Conservation (phyloP, 2,797 vertebrate species). For the Dromococcyx pavoninus region DNA sequence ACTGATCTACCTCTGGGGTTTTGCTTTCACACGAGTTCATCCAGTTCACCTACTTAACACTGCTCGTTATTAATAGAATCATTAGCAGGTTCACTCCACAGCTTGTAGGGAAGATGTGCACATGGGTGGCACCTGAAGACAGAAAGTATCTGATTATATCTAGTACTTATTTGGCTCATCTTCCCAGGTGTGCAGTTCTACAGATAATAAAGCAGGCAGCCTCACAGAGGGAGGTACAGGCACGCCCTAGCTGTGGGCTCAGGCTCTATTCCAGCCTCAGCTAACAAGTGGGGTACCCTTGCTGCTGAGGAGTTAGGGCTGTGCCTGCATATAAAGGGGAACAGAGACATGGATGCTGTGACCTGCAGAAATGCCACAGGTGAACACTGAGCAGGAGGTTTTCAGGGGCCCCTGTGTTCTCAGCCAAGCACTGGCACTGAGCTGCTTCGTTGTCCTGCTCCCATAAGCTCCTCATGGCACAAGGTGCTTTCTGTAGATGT, state of each 20-base stretch:
- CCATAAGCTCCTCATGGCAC: accelerated
- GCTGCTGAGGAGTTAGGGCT: background rate
- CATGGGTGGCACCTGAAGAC: slow-evolving; percentile 70
- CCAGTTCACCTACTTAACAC: slow-evolving; percentile 64
- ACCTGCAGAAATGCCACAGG: background rate
- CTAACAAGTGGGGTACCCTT: background rate
- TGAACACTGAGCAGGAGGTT: background rate
- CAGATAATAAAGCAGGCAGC: slow-evolving; percentile 47
- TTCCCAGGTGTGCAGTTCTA: slow-evolving; percentile 51
- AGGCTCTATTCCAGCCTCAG: background rate
- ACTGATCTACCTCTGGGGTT: slow-evolving; percentile 47
- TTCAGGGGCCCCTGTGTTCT: background rate
- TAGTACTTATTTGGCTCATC: slow-evolving; percentile 41
- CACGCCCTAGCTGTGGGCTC: slow-evolving; percentile 50
- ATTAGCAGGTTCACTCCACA: slow-evolving; percentile 67
- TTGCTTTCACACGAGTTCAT: slow-evolving; percentile 66
- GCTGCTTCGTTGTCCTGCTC: background rate
- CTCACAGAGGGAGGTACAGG: slow-evolving; percentile 44
- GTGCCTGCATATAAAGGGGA: background rate
- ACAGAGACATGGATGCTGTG: accelerated
- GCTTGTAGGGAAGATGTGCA: slow-evolving; percentile 62
- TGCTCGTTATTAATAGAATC: slow-evolving; percentile 64
- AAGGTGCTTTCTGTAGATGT: background rate
- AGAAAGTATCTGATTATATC: slow-evolving; percentile 66
- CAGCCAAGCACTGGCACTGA: background rate